These are phyloP conservation scores for zebrafish (Danio rerio) DNA, from an alignment of 2,113 vertebrate species.

Conservation along the genomic window DNA sequence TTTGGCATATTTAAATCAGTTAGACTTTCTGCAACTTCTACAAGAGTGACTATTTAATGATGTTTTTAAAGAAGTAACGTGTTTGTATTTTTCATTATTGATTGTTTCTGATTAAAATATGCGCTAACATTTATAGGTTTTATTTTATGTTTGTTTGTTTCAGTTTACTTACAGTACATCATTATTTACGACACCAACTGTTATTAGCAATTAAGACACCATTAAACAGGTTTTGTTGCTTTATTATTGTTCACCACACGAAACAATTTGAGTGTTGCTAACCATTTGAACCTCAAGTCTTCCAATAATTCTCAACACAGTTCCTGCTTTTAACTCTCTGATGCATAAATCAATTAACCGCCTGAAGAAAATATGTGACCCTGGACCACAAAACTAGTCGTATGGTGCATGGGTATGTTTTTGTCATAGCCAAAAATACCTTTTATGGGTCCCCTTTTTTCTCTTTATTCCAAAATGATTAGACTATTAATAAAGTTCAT, in stretches of 20 bases:
- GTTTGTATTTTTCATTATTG: not conserved
- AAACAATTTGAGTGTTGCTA: not conserved
- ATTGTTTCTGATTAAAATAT: too few species aligned
- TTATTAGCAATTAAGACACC: not conserved
- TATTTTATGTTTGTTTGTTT: not conserved
- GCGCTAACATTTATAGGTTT: too few species aligned
- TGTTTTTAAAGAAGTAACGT: not conserved
- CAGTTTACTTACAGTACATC: not conserved
- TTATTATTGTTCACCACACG: not conserved
- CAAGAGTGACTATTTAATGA: not conserved
- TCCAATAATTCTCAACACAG: not conserved
- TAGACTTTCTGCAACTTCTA: not conserved
- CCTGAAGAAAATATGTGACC: too few species aligned
- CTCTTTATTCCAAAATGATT: too few species aligned
- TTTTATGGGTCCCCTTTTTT: too few species aligned
- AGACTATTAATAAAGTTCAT: too few species aligned
- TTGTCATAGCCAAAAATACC: too few species aligned
- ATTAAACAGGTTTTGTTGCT: not conserved
- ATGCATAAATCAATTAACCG: slow-evolving; percentile 9
- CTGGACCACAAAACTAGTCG: too few species aligned
- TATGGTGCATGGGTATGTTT: too few species aligned
- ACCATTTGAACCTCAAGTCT: not conserved
- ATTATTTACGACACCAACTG: not conserved
- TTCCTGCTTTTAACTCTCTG: not conserved
- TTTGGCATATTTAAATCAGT: not conserved